A percentile compares a stretch with the other conserved stretches of the same genome.
phyloP scores from a whole-genome alignment of 1,140 invertebrate species.

The Oncopodura yosiiana region DNA sequence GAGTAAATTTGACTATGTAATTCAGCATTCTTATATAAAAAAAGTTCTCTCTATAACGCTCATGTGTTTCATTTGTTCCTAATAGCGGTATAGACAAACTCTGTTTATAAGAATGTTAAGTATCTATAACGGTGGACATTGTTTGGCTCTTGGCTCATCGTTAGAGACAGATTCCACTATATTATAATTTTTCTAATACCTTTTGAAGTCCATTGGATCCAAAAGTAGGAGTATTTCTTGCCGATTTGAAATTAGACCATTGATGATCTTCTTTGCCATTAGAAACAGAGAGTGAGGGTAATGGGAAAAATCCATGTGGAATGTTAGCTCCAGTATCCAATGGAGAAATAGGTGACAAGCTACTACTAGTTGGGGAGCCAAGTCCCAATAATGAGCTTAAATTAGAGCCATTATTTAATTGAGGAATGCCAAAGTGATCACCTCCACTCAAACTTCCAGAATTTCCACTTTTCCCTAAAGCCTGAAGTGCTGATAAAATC shows the following conservation, averaged over 20 bases:
- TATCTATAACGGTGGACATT: too few relatives aligned
- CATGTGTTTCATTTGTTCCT: too few relatives aligned
- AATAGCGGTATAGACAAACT: too few relatives aligned
- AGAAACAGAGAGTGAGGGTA: constrained; percentile 15
- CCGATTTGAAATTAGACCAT: constrained; percentile 27
- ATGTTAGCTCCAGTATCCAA: constrained; percentile 26
- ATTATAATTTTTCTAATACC: constrained; percentile 5
- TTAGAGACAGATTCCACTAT: neutral
- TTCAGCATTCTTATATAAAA: too few relatives aligned
- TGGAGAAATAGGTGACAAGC: constrained; percentile 16
- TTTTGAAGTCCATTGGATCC: constrained; percentile 31
- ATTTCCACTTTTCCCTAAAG: constrained; percentile 34
- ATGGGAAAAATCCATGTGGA: constrained; percentile 29
- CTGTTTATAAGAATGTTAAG: too few relatives aligned
- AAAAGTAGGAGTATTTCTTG: constrained; percentile 18
- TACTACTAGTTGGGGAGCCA: constrained; percentile 19
- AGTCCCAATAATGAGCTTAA: constrained; percentile 30
- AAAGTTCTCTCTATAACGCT: too few relatives aligned
- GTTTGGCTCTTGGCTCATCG: neutral
- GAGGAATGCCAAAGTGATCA: constrained; percentile 24
- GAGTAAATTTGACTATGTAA: too few relatives aligned
- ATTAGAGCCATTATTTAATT: constrained; percentile 27
- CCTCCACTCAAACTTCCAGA: neutral
- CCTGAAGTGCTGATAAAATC: constrained; percentile 37
- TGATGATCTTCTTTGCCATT: constrained; percentile 23